Percentiles rank a stretch among this genome's conserved stretches.
Evolutionary conservation across 2,797 vertebrate genomes (phyloP).

Genomic region (Melanotaenia nigrans): DNA sequence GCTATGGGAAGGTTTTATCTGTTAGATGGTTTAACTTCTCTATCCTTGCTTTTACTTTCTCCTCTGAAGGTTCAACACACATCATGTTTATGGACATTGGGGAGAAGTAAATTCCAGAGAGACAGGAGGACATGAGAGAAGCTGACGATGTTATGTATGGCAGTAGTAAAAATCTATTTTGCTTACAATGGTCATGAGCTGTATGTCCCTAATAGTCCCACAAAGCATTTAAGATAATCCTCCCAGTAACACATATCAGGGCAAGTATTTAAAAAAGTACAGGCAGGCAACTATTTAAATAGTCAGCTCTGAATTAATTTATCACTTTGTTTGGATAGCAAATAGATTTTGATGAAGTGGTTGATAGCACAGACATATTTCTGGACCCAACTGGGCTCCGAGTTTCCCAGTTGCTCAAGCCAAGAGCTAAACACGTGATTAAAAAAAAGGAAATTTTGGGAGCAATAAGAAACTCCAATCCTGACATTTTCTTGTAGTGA

Average conservation of each 20-base stretch:
- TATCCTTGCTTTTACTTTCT: conserved; percentile 34
- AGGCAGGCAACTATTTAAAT: conserved; percentile 58
- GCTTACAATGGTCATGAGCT: conserved; percentile 58
- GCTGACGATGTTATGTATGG: conserved; percentile 47
- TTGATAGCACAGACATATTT: conserved; percentile 68
- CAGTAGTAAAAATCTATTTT: conserved; percentile 35
- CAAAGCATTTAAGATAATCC: conserved; percentile 67
- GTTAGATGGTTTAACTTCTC: conserved; percentile 51
- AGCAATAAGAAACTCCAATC: conserved; percentile 63
- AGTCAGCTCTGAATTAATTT: conserved; percentile 57
- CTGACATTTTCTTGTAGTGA: conserved; percentile 69
- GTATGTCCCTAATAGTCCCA: conserved; percentile 41
- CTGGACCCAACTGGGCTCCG: conserved; percentile 63
- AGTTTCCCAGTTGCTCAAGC: conserved; percentile 58
- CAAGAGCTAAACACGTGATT: conserved; percentile 63
- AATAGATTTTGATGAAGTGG: conserved; percentile 67
- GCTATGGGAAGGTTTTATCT: conserved; percentile 58
- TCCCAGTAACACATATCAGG: conserved; percentile 64
- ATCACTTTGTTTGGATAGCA: conserved; percentile 67
- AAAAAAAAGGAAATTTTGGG: conserved; percentile 60
- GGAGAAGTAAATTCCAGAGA: conserved; percentile 27
- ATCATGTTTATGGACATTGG: conserved; percentile 54
- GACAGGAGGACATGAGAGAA: conserved; percentile 39
- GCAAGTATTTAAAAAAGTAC: conserved; percentile 59
- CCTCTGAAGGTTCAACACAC: conserved; percentile 33